Evolutionary conservation across 92 coral and sea anemone genomes (phyloP), one percentile per base, ranked within the genome.

Genomic region (Palythoa caribaeorum): DNA sequence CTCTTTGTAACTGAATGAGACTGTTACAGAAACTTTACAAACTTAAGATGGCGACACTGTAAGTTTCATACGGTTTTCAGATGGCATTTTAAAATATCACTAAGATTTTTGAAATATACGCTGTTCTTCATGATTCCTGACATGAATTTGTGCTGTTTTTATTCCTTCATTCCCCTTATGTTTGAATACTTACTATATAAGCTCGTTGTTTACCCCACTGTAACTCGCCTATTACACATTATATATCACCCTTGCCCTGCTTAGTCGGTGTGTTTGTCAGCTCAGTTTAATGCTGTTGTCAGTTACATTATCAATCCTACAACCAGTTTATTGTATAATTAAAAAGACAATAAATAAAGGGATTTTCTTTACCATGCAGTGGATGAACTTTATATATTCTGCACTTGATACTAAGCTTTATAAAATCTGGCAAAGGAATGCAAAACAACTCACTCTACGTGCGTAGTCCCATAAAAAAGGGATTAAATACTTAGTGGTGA

Each of bases 401-500:
- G 35, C 9, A 19, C 2, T 65, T 21, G 71, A n/a, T 17, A 17
- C 28, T 65, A 14, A 4, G 19, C 19, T 59, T 8, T 17, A 21
- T 65, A 65, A 65, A 21, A n/a, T 11, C 16, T 3, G 19, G 19
- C 35, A 65, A 20, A 65, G 71, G 36, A 65, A 65, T 65, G 36
- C 37, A 65, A 65, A 19, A 65, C 21, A 65, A 20, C 9, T 1
- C 9, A 65, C 2, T n/a, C 10, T 20, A 17, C 71, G 36, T 65
- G 28, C 71, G 6, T 65, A 36, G 4, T 11, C 14, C 65, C 16
- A 59, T n/a, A 17, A 17, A 21, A 65, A 6, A n/a, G 17, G 71
- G 71, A 65, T 65, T 65, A 65, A 20, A n/a, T 65, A 21, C 71
- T 65, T 65, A 17, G 71, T 65, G 38, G 36, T 65, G 71, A 65